Evolutionary conservation across 2,797 vertebrate species (phyloP).

Genomic region (Tenualosa thibaudeaui): DNA sequence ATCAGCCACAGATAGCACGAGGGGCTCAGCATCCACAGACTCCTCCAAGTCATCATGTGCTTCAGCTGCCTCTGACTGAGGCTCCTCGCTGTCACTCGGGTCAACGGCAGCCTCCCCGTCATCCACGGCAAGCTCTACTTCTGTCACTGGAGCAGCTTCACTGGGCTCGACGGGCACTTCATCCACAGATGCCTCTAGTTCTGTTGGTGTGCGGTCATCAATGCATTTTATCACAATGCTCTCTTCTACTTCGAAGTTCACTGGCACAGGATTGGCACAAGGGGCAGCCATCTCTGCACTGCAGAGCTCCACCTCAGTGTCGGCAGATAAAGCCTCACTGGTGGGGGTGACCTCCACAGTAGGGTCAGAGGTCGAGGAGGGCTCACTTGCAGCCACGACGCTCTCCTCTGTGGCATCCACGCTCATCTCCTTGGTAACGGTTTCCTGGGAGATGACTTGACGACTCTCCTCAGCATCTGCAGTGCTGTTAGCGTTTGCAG

Average conservation of each 20-base stretch:
- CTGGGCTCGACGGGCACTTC: not conserved
- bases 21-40: not conserved
- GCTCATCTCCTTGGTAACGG: not conserved
- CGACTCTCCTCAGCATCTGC: not conserved
- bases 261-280: not conserved
- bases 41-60: not conserved
- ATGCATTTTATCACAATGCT: not conserved
- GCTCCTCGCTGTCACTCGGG: not conserved
- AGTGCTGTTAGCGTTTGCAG: not conserved
- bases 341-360: not conserved
- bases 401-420: not conserved
- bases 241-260: not conserved
- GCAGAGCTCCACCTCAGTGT: not conserved
- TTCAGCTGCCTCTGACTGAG: not conserved
- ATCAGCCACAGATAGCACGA: not conserved
- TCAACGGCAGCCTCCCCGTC: not conserved
- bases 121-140: not conserved
- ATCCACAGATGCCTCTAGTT: not conserved
- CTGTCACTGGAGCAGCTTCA: not conserved
- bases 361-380: conserved; percentile 45
- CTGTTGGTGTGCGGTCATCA: not conserved
- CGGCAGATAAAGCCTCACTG: not conserved
- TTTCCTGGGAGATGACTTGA: not conserved
- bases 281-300: not conserved
- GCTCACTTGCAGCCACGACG: conserved; percentile 37